Percentiles rank a stretch among this genome's conserved stretches.
Conservation (phyloP, 2,888 invertebrate genomes). For the Tipula unca region DNA sequence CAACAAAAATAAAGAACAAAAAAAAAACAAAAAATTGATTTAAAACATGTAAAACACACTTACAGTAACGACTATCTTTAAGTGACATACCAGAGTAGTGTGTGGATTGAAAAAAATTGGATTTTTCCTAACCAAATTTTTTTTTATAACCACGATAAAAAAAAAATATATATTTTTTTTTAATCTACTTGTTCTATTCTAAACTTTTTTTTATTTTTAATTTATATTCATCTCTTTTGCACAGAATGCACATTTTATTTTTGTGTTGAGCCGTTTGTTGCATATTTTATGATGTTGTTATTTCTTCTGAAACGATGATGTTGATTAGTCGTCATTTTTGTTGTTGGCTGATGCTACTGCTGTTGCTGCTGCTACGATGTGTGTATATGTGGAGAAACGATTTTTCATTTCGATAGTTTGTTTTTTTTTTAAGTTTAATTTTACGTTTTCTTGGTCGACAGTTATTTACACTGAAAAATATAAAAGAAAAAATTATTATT, state of each 20-base stretch:
- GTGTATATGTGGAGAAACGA: background rate
- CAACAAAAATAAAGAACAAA: background rate
- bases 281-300: constrained; percentile 14
- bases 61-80: background rate
- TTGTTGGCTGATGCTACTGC: background rate
- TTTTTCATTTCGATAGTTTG: background rate
- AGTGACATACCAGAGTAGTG: background rate
- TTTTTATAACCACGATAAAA: background rate
- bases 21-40: background rate
- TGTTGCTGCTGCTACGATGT: background rate
- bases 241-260: constrained; percentile 17
- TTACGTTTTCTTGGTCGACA: background rate
- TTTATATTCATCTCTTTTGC: constrained; percentile 14
- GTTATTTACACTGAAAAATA: background rate
- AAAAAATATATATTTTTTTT: background rate
- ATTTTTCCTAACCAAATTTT: constrained; percentile 17
- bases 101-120: background rate
- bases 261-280: constrained; percentile 15
- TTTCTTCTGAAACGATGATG: background rate
- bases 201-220: constrained; percentile 10
- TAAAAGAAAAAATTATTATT: background rate
- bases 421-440: background rate
- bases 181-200: constrained; percentile 16
- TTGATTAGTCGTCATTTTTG: background rate
- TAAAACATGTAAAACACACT: constrained; percentile 9